Evolutionary conservation across 2,888 invertebrate species (phyloP).

Genomic region (Campoplex nolae): DNA sequence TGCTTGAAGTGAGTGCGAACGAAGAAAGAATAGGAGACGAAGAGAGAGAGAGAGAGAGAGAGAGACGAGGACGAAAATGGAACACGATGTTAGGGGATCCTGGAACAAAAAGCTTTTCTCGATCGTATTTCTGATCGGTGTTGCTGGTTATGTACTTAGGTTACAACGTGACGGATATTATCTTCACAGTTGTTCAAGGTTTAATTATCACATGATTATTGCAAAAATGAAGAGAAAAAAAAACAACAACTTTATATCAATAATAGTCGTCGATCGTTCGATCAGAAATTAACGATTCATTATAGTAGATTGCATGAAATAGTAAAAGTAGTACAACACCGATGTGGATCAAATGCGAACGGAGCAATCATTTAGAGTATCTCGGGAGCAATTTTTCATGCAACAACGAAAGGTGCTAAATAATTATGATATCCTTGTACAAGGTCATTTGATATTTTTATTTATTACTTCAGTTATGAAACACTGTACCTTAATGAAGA

Average conservation of each 20-base stretch:
- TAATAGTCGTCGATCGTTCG: not conserved
- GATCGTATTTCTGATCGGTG: not conserved
- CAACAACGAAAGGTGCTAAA: not conserved
- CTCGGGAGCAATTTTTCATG: not conserved
- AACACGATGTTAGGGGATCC: not conserved
- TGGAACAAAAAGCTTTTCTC: not conserved
- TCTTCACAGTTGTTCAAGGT: not conserved
- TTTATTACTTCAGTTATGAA: slow-evolving; percentile 59
- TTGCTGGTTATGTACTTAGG: not conserved
- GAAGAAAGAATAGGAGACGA: slow-evolving; percentile 8
- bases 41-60: not conserved
- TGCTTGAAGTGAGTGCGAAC: slow-evolving; percentile 36
- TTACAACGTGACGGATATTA: not conserved
- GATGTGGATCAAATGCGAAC: not conserved
- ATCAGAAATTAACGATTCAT: not conserved
- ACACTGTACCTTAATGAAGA: slow-evolving; percentile 50
- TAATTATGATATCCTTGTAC: slow-evolving; percentile 16
- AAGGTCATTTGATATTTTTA: slow-evolving; percentile 57
- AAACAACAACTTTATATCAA: not conserved
- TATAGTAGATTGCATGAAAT: not conserved
- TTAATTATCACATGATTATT: not conserved
- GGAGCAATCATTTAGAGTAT: not conserved
- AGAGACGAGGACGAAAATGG: not conserved
- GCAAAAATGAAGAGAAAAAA: not conserved
- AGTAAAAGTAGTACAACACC: not conserved